Evolutionary conservation across 2,113 vertebrate species (phyloP).

Genomic region (Parus major): DNA sequence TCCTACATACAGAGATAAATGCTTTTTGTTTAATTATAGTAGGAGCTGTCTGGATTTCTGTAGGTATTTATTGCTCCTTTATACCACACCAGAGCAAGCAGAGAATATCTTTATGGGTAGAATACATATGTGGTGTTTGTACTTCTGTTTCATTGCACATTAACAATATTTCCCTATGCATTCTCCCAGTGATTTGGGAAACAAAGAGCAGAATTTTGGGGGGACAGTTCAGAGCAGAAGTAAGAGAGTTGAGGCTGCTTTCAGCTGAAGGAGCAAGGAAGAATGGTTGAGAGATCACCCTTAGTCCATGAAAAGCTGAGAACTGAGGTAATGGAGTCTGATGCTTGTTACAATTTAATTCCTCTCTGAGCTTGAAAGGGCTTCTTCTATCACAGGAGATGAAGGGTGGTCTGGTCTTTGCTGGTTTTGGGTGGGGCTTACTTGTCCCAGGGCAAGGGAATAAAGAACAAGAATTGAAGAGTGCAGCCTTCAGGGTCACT

Average conservation of each 20-base stretch:
- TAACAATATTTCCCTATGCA: background rate
- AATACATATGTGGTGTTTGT: background rate
- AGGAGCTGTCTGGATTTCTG: background rate
- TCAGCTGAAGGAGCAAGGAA: background rate
- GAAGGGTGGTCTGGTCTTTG: background rate
- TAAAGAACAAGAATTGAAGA: background rate
- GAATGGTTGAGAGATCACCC: background rate
- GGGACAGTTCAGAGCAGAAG: background rate
- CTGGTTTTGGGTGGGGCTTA: background rate
- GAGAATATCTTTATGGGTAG: background rate
- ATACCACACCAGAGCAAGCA: background rate
- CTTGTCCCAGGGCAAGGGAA: background rate
- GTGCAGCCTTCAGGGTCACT: background rate
- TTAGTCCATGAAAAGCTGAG: background rate
- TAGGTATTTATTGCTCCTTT: background rate
- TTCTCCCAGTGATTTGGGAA: background rate
- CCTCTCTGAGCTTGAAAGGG: background rate
- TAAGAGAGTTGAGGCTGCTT: background rate
- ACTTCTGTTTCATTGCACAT: background rate
- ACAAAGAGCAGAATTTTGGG: background rate
- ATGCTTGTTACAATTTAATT: background rate
- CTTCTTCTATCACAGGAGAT: background rate
- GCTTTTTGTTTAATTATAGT: background rate
- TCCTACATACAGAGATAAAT: background rate
- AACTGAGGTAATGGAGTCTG: background rate